Evolutionary conservation across 2,113 vertebrate species (phyloP).

Genomic region (mouse (Mus musculus)): DNA sequence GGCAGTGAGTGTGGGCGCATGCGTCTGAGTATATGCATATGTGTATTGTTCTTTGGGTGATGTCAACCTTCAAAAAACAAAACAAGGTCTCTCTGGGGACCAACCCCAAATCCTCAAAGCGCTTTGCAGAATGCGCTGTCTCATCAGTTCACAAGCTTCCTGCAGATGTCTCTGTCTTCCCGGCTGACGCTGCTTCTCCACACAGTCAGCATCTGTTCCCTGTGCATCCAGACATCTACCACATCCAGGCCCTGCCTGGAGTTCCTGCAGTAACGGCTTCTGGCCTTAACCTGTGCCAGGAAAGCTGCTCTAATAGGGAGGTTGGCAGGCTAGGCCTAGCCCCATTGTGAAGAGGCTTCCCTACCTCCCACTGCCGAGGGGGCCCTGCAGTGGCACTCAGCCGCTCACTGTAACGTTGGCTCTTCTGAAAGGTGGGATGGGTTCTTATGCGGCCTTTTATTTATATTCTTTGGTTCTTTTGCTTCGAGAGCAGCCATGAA

Average conservation of each 20-base stretch:
- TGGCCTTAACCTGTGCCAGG: background rate
- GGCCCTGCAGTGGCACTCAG: background rate
- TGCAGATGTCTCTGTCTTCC: background rate
- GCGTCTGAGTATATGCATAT: background rate
- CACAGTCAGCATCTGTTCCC: background rate
- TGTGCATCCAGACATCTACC: background rate
- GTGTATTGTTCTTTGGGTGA: background rate
- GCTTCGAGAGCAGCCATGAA: background rate
- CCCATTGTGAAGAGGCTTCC: rapidly evolving
- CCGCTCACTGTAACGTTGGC: background rate
- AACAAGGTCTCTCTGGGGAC: background rate
- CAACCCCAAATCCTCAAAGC: background rate
- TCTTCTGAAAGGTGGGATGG: background rate
- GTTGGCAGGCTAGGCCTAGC: background rate
- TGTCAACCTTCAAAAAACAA: background rate
- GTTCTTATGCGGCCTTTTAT: background rate
- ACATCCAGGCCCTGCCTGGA: background rate
- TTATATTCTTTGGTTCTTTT: background rate
- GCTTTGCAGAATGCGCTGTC: background rate
- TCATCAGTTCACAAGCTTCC: background rate
- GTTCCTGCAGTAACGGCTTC: background rate
- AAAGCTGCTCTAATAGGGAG: background rate
- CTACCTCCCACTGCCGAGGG: no score
- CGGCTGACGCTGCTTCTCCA: background rate
- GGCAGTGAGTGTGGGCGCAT: background rate